These are phyloP conservation scores for Marronus borbonicus DNA, from an alignment of 2,888 invertebrate species.

Conservation along the genomic window DNA sequence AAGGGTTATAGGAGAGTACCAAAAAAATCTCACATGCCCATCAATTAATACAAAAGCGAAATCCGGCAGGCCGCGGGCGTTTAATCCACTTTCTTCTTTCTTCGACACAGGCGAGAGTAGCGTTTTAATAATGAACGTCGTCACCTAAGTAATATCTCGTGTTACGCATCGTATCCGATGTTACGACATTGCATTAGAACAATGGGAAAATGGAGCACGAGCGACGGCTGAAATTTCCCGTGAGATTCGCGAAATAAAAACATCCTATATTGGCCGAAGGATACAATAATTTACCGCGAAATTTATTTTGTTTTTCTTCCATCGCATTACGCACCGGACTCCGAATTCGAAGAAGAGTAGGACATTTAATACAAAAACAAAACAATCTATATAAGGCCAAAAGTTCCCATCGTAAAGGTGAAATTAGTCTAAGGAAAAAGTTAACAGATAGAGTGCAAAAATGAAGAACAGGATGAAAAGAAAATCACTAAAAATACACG, in stretches of 20 bases:
- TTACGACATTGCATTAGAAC: constrained; percentile 44
- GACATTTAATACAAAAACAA: constrained; percentile 10
- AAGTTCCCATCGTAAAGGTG: neutral
- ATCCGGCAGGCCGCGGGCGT: neutral
- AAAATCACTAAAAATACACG: neutral
- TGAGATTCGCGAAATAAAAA: constrained; percentile 46
- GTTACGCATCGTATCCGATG: constrained; percentile 44
- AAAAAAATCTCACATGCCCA: constrained; percentile 18
- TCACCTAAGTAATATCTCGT: constrained; percentile 47
- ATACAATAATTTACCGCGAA: constrained; percentile 40
- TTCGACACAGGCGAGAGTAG: constrained; percentile 18
- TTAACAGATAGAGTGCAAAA: neutral
- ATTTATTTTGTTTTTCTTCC: constrained; percentile 39
- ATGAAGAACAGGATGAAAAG: neutral
- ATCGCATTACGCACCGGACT: constrained; percentile 17
- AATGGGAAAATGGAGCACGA: constrained; percentile 42
- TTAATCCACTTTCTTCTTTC: constrained; percentile 32
- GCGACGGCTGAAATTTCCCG: constrained; percentile 48
- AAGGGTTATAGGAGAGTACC: neutral
- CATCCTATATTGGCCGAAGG: constrained; percentile 37
- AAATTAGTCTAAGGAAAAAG: neutral
- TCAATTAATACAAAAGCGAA: constrained; percentile 16
- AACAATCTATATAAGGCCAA: neutral
- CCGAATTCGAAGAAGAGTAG: neutral
- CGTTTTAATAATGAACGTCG: constrained; percentile 47